Conservation (phyloP, 1,140 invertebrate genomes). For the Coptotermes formosanus region DNA sequence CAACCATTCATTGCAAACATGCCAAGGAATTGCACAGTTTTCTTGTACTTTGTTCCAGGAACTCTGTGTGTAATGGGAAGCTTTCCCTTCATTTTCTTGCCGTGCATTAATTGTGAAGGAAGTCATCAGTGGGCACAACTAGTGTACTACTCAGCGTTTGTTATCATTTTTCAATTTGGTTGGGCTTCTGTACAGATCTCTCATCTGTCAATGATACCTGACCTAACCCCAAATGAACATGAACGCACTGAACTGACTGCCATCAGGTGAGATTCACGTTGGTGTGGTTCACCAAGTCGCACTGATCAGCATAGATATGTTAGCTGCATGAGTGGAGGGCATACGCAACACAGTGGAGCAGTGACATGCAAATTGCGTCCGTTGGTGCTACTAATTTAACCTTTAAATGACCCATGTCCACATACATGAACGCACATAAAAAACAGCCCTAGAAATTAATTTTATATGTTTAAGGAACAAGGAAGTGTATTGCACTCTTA, state of each 20-base stretch:
- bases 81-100: conserved; percentile 89
- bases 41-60: conserved; percentile 46
- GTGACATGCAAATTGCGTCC: no score
- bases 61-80: conserved; percentile 74
- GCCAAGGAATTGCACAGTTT: neutral
- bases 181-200: conserved; percentile 95
- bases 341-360: no score
- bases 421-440: no score
- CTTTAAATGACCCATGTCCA: no score
- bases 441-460: no score
- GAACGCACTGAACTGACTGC: conserved; percentile 84
- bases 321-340: no score
- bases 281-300: neutral
- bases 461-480: no score
- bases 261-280: conserved; percentile 61
- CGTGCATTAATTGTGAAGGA: conserved; percentile 70
- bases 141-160: conserved; percentile 86
- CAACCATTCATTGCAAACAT: neutral
- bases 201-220: conserved; percentile 80
- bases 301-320: no score
- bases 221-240: conserved; percentile 68
- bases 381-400: no score
- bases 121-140: conserved; percentile 70
- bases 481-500: no score
- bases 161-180: conserved; percentile 93